These are phyloP conservation scores for Cryptus armator DNA, from an alignment of 2,888 invertebrate genomes.

Conservation along the genomic window DNA sequence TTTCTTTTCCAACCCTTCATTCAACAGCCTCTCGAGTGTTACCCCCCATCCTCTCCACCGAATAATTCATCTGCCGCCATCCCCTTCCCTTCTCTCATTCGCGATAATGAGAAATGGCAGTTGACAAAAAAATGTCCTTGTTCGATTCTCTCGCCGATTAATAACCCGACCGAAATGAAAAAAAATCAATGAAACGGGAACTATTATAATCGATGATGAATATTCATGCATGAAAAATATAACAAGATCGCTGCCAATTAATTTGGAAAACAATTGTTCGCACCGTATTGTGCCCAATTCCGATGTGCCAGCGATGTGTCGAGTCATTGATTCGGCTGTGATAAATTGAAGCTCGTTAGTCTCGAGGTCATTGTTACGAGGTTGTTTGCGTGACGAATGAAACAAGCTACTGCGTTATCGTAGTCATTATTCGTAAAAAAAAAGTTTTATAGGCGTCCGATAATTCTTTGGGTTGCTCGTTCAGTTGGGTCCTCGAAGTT, in stretches of 20 bases:
- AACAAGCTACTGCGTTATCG: constrained; percentile 52
- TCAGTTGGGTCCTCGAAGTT: no score
- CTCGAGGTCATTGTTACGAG: not conserved
- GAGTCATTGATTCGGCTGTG: not conserved
- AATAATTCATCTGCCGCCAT: constrained; percentile 43
- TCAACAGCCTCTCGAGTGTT: constrained; percentile 40
- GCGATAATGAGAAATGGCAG: constrained; percentile 51
- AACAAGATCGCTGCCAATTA: not conserved
- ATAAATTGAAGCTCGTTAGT: not conserved
- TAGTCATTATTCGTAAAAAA: no score
- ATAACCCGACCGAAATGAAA: constrained; percentile 5
- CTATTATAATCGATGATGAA: constrained; percentile 1
- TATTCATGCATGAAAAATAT: not conserved
- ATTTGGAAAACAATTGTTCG: not conserved
- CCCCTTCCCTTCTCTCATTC: not conserved
- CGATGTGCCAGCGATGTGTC: not conserved
- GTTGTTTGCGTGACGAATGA: constrained; percentile 18
- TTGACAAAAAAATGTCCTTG: constrained; percentile 38
- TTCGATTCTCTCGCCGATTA: constrained; percentile 5
- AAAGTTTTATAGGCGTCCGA: no score
- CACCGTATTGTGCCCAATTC: not conserved
- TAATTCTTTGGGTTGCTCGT: no score
- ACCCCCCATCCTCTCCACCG: not conserved
- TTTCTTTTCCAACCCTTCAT: constrained; percentile 19
- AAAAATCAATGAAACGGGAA: not conserved